Percentiles rank a stretch among this genome's conserved stretches.
Evolutionary conservation across 1,140 invertebrate genomes (phyloP).

Genomic region (Muscidifurax raptorellus): DNA sequence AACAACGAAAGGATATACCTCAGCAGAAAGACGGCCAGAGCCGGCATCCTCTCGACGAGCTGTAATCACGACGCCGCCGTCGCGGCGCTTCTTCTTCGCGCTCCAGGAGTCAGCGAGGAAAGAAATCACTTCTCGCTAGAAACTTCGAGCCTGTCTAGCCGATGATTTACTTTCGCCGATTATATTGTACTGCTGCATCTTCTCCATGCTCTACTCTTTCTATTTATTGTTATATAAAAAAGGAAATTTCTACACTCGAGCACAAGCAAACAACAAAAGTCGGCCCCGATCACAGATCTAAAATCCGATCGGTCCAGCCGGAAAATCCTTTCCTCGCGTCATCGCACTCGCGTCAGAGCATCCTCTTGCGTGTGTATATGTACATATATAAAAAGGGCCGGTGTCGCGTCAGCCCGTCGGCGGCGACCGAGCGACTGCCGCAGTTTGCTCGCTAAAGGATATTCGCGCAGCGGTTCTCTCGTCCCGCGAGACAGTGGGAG

Average conservation of each 20-base stretch:
- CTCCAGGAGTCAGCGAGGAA: neutral
- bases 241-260: no score
- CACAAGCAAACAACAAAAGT: no score
- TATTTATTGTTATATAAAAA: no score
- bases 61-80: neutral
- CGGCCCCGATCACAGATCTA: no score
- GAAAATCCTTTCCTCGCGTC: no score
- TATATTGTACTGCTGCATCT: neutral
- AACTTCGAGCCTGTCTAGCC: no score
- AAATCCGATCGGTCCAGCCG: no score
- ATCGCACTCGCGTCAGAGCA: no score
- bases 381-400: neutral
- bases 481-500: slow-evolving; percentile 26
- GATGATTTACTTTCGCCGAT: neutral
- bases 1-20: slow-evolving; percentile 40
- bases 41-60: slow-evolving; percentile 35
- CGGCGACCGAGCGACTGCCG: slow-evolving; percentile 34
- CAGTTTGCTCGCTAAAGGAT: neutral
- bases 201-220: neutral
- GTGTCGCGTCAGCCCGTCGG: neutral
- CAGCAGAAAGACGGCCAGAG: slow-evolving; percentile 35
- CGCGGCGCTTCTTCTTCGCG: neutral
- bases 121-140: neutral
- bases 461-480: neutral
- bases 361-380: no score